Conservation (phyloP, 2,113 vertebrate genomes). For the Boleophthalmus pectinirostris region DNA sequence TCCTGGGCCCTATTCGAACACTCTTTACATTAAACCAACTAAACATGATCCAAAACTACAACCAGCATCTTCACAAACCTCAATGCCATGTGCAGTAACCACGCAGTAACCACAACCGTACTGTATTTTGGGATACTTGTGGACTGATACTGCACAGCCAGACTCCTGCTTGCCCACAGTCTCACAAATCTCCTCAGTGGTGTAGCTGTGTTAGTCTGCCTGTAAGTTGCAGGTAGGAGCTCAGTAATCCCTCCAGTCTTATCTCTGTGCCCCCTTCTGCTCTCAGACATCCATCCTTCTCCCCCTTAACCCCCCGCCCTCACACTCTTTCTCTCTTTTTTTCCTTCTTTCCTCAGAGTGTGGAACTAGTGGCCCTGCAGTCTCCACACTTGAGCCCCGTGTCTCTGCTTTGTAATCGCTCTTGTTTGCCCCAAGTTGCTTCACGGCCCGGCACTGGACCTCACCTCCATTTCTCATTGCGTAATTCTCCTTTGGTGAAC, state of each 20-base stretch:
- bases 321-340: conserved; percentile 17
- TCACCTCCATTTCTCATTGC: neutral
- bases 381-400: neutral
- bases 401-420: conserved; percentile 2
- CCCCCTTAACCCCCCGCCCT: conserved; percentile 21
- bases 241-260: conserved; percentile 56
- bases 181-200: neutral
- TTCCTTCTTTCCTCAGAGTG: neutral
- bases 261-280: conserved; percentile 28
- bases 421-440: conserved; percentile 8
- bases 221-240: conserved; percentile 44
- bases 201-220: conserved; percentile 43
- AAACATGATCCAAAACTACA: too few species aligned
- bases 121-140: neutral
- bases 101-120: neutral
- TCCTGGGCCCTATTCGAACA: too few species aligned
- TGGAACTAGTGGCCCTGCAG: conserved; percentile 22
- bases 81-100: too few species aligned
- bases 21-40: too few species aligned
- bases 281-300: conserved; percentile 36
- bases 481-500: neutral
- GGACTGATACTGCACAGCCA: neutral
- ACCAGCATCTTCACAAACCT: too few species aligned
- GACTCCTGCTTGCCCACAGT: conserved; percentile 3
- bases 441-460: conserved; percentile 6